A percentile compares a stretch with the other conserved stretches of the same genome.
Evolutionary conservation across 2,797 vertebrate species (phyloP).

Genomic region (Peromyscus eremicus): DNA sequence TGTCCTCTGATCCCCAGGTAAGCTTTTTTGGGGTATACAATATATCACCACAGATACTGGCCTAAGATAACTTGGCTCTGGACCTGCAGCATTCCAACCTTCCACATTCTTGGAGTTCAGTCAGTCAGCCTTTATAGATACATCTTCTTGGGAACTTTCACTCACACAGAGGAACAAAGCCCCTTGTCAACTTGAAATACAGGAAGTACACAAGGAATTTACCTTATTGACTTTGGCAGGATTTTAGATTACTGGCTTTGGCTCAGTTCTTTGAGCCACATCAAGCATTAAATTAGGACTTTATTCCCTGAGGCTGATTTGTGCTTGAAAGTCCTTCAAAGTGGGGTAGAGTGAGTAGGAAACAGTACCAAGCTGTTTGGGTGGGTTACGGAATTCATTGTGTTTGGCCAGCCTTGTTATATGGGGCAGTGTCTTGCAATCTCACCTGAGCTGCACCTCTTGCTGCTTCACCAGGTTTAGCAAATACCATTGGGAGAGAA

Average conservation of each 20-base stretch:
- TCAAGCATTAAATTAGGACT: not conserved
- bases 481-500: not conserved
- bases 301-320: not conserved
- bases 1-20: no score
- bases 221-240: slow-evolving; percentile 6
- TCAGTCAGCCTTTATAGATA: not conserved
- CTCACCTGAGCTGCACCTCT: not conserved
- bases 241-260: slow-evolving; percentile 26
- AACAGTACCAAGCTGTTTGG: not conserved
- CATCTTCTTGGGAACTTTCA: not conserved
- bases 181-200: not conserved
- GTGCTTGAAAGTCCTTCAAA: not conserved
- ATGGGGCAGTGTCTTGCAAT: not conserved
- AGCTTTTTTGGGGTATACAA: no score
- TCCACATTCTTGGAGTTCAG: no score
- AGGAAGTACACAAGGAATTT: not conserved
- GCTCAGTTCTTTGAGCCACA: not conserved
- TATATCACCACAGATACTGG: not conserved
- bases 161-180: not conserved
- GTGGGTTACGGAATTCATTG: not conserved
- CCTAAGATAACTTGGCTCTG: not conserved
- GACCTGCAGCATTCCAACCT: not conserved
- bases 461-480: no score
- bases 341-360: not conserved
- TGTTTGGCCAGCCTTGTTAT: not conserved